Evolutionary conservation across 2,888 invertebrate genomes (phyloP), one percentile per base, ranked within the genome.

Genomic region (Glyphotaelius pellucidus): DNA sequence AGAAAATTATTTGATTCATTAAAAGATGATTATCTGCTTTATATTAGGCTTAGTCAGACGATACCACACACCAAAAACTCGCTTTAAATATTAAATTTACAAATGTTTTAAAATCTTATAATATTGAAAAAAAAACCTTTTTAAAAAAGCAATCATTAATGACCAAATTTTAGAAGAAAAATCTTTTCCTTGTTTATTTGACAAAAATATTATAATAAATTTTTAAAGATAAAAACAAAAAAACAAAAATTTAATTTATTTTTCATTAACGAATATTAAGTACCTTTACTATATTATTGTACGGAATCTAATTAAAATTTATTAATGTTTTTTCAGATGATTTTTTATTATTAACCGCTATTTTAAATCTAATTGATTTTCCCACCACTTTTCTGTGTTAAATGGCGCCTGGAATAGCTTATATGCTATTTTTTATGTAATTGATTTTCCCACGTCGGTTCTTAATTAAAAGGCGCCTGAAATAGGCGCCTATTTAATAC

Each of bases 61-160:
- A 67, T 9, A n/a, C 19, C 7, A 67, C 19, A 67, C 67, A 67
- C 67, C 67, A 67, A 67, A 67, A 67, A 67, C 67, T 67, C 25
- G 67, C 67, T 67, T 67, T 67, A 67, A 67, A 67, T 67, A 67
- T n/a, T 25, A 81, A 81, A 31, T 81, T 31, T 81, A 81, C 81
- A 81, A 30, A 81, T 32, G 32, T 81, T 30, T 31, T 67, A 25
- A 67, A 67, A 67, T 9, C 67, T 52, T 52, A 67, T 67, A 1
- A 67, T 19, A 25, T 67, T 52, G 52, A 52, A 52, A 52, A 52
- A 52, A 25, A 25, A 67, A 0, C 12, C 47, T 47, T 47, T n/a
- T n/a, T 25, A 25, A n/a, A 67, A 67, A 67, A n/a, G 67, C 25
- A 67, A 67, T 67, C 25, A 67, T 25, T 67, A 9, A 67, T 67